These are phyloP conservation scores for Spatulosminthurus flaviceps DNA, from an alignment of 2,888 invertebrate genomes.

Conservation along the genomic window DNA sequence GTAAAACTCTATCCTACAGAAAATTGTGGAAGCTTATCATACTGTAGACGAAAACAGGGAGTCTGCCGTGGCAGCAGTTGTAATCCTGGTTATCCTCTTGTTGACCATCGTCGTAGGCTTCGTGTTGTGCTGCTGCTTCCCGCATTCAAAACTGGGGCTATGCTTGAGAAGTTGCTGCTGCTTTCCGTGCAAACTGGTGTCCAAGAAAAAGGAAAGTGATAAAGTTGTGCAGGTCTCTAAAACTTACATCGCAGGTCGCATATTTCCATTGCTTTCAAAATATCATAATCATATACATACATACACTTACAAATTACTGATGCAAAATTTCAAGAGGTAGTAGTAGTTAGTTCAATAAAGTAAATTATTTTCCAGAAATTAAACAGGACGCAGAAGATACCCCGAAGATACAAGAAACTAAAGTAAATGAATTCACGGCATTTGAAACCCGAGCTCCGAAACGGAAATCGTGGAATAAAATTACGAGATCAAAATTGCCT, in stretches of 20 bases:
- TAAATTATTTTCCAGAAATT: too few relatives aligned
- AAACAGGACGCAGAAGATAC: too few relatives aligned
- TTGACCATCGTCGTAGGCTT: neutral
- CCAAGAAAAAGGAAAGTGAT: neutral
- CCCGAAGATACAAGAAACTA: too few relatives aligned
- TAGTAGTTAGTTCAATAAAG: too few relatives aligned
- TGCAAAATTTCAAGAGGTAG: too few relatives aligned
- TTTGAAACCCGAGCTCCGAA: too few relatives aligned
- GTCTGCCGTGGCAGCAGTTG: neutral
- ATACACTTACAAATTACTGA: too few relatives aligned
- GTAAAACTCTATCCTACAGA: neutral
- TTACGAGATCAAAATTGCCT: neutral
- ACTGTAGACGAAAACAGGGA: neutral
- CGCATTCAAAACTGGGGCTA: constrained; percentile 18
- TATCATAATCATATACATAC: too few relatives aligned
- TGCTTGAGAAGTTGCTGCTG: neutral
- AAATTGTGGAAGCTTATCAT: constrained; percentile 3
- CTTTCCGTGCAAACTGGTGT: neutral
- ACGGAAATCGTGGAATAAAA: neutral
- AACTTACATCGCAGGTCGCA: too few relatives aligned
- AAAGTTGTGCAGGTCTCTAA: too few relatives aligned
- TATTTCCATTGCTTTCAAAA: too few relatives aligned
- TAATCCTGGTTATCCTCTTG: neutral
- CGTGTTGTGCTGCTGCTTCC: constrained; percentile 7
- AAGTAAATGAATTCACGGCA: too few relatives aligned